Evolutionary conservation across 1,140 invertebrate species (phyloP), one percentile per base, ranked within the genome.

Genomic region (Eurosta solidaginis): DNA sequence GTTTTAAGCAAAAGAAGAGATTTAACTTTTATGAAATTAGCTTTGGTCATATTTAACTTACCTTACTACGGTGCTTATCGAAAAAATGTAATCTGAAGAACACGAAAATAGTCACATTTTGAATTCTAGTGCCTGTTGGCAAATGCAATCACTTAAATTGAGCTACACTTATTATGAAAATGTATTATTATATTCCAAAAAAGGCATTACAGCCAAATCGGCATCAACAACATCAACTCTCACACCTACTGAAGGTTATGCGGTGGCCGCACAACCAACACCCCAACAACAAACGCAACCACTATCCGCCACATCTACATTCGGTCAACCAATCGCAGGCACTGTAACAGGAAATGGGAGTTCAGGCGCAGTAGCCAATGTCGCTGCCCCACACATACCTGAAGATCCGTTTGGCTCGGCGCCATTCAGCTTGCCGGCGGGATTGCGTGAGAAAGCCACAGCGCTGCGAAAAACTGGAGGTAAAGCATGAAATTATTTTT

Each of bases 351-450:
- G 59, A 17, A 36, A 54, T 29, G 78, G 49, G 42, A 40, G 27
- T 45, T n/a, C 10, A n/a, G 33, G 76, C 14, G 78, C 76, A n/a
- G 29, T 74, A 10, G 49, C 52, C 42, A 68, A n/a, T 20, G 73
- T 25, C 29, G 74, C 77, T 33, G 83, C 82, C 12, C 52, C 81
- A 7, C 29, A 75, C 45, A 52, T 78, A 25, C 29, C 91, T n/a
- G 89, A 91, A 82, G 94, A 96, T 90, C 94, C 94, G 52, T 96
- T 96, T 84, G 91, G 93, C 83, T 93, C 93, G 81, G 94, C 94
- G 78, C 94, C 94, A 45, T 95, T 96, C 85, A 94, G 91, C 88
- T 90, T 93, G 87, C 93, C 93, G 84, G 85, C 88, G 76, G 90
- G 90, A 83, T 87, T 91, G 79, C 89, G 90, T 79, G 88, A 90